Evolutionary conservation across 1,140 invertebrate genomes (phyloP).

Genomic region (Centruroides sculpturatus): DNA sequence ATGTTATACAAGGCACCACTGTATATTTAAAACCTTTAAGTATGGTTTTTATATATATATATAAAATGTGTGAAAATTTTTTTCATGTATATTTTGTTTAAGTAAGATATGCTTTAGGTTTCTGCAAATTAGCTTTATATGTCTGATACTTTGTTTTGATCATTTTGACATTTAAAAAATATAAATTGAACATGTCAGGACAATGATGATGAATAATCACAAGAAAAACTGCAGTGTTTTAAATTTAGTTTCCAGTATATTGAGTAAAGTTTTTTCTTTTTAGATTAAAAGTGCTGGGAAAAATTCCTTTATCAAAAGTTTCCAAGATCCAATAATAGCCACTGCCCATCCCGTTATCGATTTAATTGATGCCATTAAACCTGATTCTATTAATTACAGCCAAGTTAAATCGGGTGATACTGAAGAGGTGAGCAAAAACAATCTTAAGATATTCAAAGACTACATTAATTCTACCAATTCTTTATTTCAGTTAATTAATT

Average conservation of each 20-base stretch:
- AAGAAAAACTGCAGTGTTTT: too few species aligned
- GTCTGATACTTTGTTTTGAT: too few species aligned
- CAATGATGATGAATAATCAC: too few species aligned
- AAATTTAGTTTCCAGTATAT: neutral
- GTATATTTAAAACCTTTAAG: too few species aligned
- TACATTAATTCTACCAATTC: neutral
- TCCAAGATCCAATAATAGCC: constrained; percentile 64
- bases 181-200: too few species aligned
- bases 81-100: too few species aligned
- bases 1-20: too few species aligned
- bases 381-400: constrained; percentile 87
- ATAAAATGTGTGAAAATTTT: too few species aligned
- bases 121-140: too few species aligned
- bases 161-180: too few species aligned
- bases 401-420: constrained; percentile 60
- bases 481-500: neutral
- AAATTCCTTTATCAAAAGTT: constrained; percentile 60
- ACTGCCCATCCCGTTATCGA: constrained; percentile 83
- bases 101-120: too few species aligned
- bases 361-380: constrained; percentile 91
- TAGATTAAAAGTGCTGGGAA: constrained; percentile 52
- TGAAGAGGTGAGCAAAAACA: constrained; percentile 50
- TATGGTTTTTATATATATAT: too few species aligned
- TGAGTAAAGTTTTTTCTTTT: neutral
- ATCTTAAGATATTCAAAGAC: neutral